Evolutionary conservation across 1,140 invertebrate species (phyloP), one percentile per base, ranked within the genome.

Genomic region (Leguminivora glycinivorella): DNA sequence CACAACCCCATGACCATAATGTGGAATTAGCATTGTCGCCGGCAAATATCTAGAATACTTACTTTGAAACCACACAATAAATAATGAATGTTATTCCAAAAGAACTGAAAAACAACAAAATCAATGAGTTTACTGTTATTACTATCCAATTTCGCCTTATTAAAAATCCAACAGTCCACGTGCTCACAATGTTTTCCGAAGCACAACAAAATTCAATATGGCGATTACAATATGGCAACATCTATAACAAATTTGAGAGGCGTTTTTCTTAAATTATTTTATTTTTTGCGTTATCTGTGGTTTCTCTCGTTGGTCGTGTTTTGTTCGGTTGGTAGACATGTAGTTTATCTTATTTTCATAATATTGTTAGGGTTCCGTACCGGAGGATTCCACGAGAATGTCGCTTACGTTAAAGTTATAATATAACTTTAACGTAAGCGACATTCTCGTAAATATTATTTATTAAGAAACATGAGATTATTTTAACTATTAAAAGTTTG

Each of bases 191-290:
- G 91, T 92, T 92, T 91, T 91, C 73, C 82, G 83, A 91, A 87
- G 89, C 89, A 90, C 90, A 91, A 91, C 87, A 92, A 92, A 92
- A 89, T 92, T 83, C 91, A 92, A 92, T 84, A 92, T 92, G 89
- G 91, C 91, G 72, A 71, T 73, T 58, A 56, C 79, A 82, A 71
- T 74, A 72, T 84, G 85, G 84, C 83, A 87, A 87, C 85, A 80
- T 88, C 77, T 70, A 73, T 69, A 77, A 75, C 71, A 69, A 71
- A 67, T 73, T 24, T n/a, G 2, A 29, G 24, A 29, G 58, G 58
- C 58, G 58, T 63, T 63, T 63, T 63, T 63, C 4, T 19, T 19
- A 0, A 7, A 22, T 17, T 9, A 52, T 52, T 22, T 19, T 52
- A n/a, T n/a, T n/a, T n/a, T n/a, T n/a, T n/a, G n/a, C n/a, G n/a